Evolutionary conservation across 2,888 invertebrate genomes (phyloP), one percentile per base, ranked within the genome.

Genomic region (Agapetus fuscipes): DNA sequence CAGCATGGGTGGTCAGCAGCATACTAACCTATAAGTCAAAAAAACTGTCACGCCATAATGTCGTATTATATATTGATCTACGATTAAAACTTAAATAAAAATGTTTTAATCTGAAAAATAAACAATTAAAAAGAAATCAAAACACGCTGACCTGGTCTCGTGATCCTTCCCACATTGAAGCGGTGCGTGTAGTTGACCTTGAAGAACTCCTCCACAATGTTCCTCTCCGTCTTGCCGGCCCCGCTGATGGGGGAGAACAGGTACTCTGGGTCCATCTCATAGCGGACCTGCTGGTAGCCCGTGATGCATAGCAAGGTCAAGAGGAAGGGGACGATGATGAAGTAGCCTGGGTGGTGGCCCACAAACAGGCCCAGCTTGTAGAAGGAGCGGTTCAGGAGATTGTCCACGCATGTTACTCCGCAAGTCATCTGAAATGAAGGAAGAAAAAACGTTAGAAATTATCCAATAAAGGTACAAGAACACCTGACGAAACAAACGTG

Each of bases 181-280:
- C 83, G 72, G 55, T 80, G 79, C 25, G 85, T 82, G 58, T 91
- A 90, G 60, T 91, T 90, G 42, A 88, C 84, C 68, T 86, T 88
- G 62, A 93, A 93, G 54, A 77, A 74, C 49, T 78, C 74, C 56
- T 91, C 90, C 10, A 89, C 86, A 35, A 87, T 76, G 16, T 79
- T 75, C 50, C 91, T 72, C 57, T 91, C 91, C 30, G 71, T 59
- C 62, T 88, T 88, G 10, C 87, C 89, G 51, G 83, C 83, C 1
- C 91, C 91, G 53, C 85, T 82, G 48, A 87, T 72, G 0, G 93
- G 93, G 25, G 89, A 88, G 67, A 91, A 93, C 12, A 93, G 72
- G 63, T 91, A 93, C 60, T 91, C 91, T 1, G 91, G 91, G 61
- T 91, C 91, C 66, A 90, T 90, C 66, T 90, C 87, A 64, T 89